Percentiles rank a stretch among this genome's conserved stretches.
phyloP scores from a whole-genome alignment of 1,140 invertebrate genomes.

The Himalopsyche phryganea region DNA sequence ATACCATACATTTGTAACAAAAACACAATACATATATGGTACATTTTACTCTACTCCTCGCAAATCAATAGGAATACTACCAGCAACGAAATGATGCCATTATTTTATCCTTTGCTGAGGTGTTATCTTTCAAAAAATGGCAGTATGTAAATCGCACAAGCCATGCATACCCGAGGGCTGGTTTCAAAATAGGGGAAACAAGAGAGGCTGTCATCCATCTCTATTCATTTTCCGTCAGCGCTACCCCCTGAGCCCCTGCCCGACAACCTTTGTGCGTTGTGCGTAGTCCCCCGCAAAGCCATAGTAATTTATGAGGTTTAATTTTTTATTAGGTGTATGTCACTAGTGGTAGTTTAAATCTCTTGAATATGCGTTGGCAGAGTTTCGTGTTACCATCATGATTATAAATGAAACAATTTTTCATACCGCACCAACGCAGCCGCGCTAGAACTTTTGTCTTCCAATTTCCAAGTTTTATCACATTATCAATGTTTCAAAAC shows the following conservation, averaged over 20 bases:
- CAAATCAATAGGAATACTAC: too few relatives aligned
- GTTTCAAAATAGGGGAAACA: background rate
- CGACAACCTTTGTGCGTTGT: constrained; percentile 33
- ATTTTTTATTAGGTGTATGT: constrained; percentile 24
- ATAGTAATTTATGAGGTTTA: constrained; percentile 24
- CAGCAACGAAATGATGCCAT: too few relatives aligned
- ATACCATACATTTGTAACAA: too few relatives aligned
- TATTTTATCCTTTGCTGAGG: background rate
- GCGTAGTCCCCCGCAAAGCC: constrained; percentile 5
- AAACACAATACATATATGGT: too few relatives aligned
- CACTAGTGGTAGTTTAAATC: background rate
- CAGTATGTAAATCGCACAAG: background rate
- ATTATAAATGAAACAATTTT: too few relatives aligned
- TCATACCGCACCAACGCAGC: background rate
- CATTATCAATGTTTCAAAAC: too few relatives aligned
- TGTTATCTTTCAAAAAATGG: background rate
- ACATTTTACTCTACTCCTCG: too few relatives aligned
- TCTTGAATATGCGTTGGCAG: constrained; percentile 2
- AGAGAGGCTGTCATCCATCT: constrained; percentile 41
- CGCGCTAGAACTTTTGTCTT: background rate
- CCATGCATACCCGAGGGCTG: background rate
- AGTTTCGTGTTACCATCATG: background rate
- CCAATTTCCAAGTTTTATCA: background rate
- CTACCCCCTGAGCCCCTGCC: constrained; percentile 29
- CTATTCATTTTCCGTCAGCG: constrained; percentile 36